Base-by-base conservation (phyloP, 2,797 vertebrate species). In the Lagorchestes hirsutus region DNA sequence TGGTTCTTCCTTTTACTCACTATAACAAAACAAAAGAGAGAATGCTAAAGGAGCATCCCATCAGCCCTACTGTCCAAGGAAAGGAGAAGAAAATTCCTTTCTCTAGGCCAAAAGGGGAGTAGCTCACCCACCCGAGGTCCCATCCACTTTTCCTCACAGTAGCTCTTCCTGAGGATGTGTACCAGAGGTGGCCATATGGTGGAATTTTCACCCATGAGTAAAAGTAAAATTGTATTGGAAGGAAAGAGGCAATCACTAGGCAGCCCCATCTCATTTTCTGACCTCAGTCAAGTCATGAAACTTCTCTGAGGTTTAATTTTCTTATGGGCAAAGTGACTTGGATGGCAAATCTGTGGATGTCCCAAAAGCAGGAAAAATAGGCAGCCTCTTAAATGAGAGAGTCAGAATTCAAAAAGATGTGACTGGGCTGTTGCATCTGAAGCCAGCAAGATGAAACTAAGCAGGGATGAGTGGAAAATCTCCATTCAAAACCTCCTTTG, bases 1-100 rank as follows among this genome's bases (percentile, higher is more conserved):
- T 96, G 1, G 93, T 96, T 55, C 14, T 95, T 34, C 90, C 95
- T 90, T 28, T 96, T 97, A 94, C 97, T 74, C 91, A 96, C 52
- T 90, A 95, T 93, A 91, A 93, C 91, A 34, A 0, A 55, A 93
- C 94, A 96, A 93, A 92, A 94, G 90, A 94, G 95, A 91, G 95
- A 57, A 92, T 0, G 0, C 67, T 40, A 9, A 46, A 9, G 67
- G 67, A 82, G 8, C 18, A 16, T 34, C 29, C 59, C 31, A 31
- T 58, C 16, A 16, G 57, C 27, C 57, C 57, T 0, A 8, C 12
- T 34, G 14, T 18, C 13, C 16, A 46, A 82, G 67, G 29, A 46
- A 18, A 3, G n/a, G 67, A 40, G 18, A 74, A 40, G 34, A 24
- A 14, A 46, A 10, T 40, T 5, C 12, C 31, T 34, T 34, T 55